Base-by-base conservation (phyloP, 2,113 vertebrate species). In the Fulica atra region DNA sequence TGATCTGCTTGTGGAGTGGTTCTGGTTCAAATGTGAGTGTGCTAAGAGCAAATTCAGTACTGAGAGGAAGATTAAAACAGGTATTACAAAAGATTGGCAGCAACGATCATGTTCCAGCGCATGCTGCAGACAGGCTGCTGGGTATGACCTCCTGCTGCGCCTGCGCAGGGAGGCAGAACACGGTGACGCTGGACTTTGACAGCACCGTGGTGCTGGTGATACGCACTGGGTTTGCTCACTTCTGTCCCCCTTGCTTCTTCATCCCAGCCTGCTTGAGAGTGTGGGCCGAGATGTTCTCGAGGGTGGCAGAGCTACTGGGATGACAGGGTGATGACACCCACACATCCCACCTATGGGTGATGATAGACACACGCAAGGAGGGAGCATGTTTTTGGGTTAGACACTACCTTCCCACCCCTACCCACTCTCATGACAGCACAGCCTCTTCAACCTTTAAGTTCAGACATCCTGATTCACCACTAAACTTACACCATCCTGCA, bases 141-240 rank as follows among this genome's bases (percentile, higher is more conserved):
- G 54, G 89, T 35, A 87, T 0, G 1, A 81, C 56, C 42, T 91
- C 59, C 65, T 4, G 23, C 82, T 3, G 5, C 0, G 8, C 33
- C 72, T 66, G 63, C 2, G 6, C 7, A 6, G 42, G 68, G 65
- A 66, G 11, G 44, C 33, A 50, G 48, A 3, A 10, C 11, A 21
- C 9, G 3, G 17, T 3, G 10, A 26, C 1, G 1, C 21, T 31
- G 81, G 48, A 21, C 42, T 72, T 85, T 0, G 0, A 10, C 50
- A 25, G 60, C n/a, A 24, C 31, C 0, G 0, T 0, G 1, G 31
- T 35, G 60, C 57, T 46, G 61, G 42, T 36, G 25, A n/a, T 11
- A 20, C 53, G 38, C 50, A 16, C 64, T 65, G 86, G 74, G 56
- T 59, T 84, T 13, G 11, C 59, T 60, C 46, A 2, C 19, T 53